These are phyloP conservation scores for Oryzias woworae DNA, from an alignment of 2,113 vertebrate species.

Conservation along the genomic window DNA sequence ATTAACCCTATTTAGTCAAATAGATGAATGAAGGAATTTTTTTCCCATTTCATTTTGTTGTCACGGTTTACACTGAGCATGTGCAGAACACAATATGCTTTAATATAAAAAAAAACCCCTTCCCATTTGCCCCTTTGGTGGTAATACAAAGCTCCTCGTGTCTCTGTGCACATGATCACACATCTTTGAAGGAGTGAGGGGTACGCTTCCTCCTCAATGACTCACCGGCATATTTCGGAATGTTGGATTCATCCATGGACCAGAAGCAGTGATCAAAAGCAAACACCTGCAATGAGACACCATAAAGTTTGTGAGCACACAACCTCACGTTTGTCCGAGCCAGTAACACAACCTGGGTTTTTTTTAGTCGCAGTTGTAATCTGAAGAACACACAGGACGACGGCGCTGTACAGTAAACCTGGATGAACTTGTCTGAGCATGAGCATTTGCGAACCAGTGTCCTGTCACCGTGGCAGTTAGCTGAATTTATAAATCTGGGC, in stretches of 20 bases:
- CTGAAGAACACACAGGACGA: slow-evolving; percentile 2
- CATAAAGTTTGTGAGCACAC: slow-evolving; percentile 33
- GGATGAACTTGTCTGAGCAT: slow-evolving; percentile 36
- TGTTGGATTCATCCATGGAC: slow-evolving; percentile 98
- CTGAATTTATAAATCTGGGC: slow-evolving; percentile 79
- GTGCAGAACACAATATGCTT: no score
- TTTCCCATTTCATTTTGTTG: no score
- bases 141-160: slow-evolving; percentile 19
- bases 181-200: slow-evolving; percentile 19
- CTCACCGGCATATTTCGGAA: slow-evolving; percentile 95
- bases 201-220: slow-evolving; percentile 19
- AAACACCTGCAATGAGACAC: slow-evolving; percentile 84
- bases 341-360: slow-evolving; percentile 34
- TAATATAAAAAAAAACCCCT: neutral
- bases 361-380: slow-evolving; percentile 3
- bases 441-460: slow-evolving; percentile 31
- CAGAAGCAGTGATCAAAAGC: slow-evolving; percentile 99
- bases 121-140: slow-evolving; percentile 3
- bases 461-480: slow-evolving; percentile 58
- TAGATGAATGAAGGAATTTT: no score
- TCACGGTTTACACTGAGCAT: no score
- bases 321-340: slow-evolving; percentile 45
- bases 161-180: slow-evolving; percentile 6
- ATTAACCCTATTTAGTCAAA: no score
- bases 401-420: slow-evolving; percentile 37